Evolutionary conservation across 1,140 invertebrate genomes (phyloP).

Genomic region (Anadara kagoshimensis): DNA sequence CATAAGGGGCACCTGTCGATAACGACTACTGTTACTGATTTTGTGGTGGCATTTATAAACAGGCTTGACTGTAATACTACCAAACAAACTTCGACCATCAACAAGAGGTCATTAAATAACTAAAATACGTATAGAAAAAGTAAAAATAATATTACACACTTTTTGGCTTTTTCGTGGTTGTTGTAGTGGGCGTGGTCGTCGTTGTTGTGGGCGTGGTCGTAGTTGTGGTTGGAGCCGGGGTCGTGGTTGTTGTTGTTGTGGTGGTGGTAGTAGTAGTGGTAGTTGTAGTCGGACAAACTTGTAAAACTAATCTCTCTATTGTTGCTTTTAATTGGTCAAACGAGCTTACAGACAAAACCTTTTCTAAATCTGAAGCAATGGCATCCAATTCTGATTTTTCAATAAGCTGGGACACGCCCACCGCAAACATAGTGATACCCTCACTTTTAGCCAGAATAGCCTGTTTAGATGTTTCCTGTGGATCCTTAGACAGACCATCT

Average conservation of each 20-base stretch:
- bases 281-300: conserved; percentile 38
- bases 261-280: conserved; percentile 34
- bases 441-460: conserved; percentile 20
- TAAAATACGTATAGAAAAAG: too few relatives aligned
- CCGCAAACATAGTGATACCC: conserved; percentile 43
- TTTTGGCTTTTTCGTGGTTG: conserved; percentile 5
- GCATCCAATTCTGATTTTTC: conserved; percentile 35
- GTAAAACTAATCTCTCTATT: conserved; percentile 23
- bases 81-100: too few relatives aligned
- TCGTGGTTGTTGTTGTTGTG: conserved; percentile 16
- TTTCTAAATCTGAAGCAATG: conserved; percentile 35
- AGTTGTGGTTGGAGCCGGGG: conserved; percentile 18
- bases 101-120: too few relatives aligned
- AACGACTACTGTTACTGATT: too few relatives aligned
- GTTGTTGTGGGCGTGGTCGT: conserved; percentile 22
- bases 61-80: too few relatives aligned
- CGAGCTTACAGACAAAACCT: conserved; percentile 34
- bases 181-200: conserved; percentile 31
- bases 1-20: too few relatives aligned
- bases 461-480: conserved; percentile 26
- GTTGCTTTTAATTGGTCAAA: conserved; percentile 41
- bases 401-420: conserved; percentile 41
- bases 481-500: conserved; percentile 44
- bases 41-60: too few relatives aligned
- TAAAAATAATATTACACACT: too few relatives aligned